Evolutionary conservation across 2,888 invertebrate species (phyloP).

Genomic region (Ceratothoa steindachneri): DNA sequence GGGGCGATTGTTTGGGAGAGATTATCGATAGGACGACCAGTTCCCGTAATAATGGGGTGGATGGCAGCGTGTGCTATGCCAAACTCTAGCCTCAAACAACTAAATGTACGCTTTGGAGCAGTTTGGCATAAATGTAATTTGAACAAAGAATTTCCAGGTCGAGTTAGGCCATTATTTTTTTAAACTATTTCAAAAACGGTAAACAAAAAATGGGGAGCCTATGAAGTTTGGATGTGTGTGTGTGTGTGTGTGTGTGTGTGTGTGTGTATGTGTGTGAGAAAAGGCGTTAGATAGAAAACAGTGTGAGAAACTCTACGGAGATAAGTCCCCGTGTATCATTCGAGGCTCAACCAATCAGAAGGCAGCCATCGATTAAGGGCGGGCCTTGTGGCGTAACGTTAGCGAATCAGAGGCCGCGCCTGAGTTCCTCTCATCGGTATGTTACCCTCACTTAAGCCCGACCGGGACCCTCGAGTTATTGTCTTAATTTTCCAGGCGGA

Average conservation of each 20-base stretch:
- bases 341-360: background rate
- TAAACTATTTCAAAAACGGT: too few species aligned
- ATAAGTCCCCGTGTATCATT: conserved; percentile 1
- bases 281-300: background rate
- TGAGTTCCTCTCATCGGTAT: background rate
- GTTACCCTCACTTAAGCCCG: conserved; percentile 3
- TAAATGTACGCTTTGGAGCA: too few species aligned
- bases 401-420: background rate
- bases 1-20: too few species aligned
- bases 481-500: background rate
- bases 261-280: background rate
- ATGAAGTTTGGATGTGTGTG: too few species aligned
- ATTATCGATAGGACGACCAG: too few species aligned
- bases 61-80: too few species aligned
- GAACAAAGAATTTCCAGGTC: too few species aligned
- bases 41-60: too few species aligned
- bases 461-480: background rate
- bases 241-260: background rate
- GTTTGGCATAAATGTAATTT: too few species aligned
- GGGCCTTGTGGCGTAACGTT: background rate
- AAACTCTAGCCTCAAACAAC: too few species aligned
- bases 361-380: background rate
- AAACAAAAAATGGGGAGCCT: too few species aligned
- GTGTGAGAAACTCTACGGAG: background rate
- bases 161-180: too few species aligned